A percentile compares a stretch with the other conserved stretches of the same genome.
Evolutionary conservation across 2,888 invertebrate genomes (phyloP).

Genomic region (Ochropacha duplaris): DNA sequence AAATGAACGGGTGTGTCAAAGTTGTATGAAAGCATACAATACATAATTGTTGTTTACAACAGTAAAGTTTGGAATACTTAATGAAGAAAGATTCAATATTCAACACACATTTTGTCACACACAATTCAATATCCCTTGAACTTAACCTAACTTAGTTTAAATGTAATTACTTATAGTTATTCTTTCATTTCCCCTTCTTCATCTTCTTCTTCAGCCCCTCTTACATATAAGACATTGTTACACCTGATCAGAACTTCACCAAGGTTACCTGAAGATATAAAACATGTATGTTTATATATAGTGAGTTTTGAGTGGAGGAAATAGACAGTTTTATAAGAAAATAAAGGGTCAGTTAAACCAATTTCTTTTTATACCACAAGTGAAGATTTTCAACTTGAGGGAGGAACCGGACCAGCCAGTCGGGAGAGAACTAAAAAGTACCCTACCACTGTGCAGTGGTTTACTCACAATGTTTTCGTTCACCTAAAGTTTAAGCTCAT

Average conservation of each 20-base stretch:
- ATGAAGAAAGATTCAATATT: background rate
- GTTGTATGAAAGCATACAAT: background rate
- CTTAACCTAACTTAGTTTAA: constrained; percentile 16
- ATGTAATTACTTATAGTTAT: constrained; percentile 53
- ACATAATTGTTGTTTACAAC: background rate
- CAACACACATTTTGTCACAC: background rate
- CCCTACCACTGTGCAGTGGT: no score
- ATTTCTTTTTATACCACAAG: no score
- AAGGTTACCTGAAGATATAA: constrained; percentile 85
- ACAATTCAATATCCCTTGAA: background rate
- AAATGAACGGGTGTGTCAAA: background rate
- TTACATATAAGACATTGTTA: constrained; percentile 97
- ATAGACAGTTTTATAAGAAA: no score
- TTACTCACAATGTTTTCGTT: no score
- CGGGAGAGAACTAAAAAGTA: no score
- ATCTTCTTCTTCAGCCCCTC: constrained; percentile 97
- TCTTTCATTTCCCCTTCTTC: constrained; percentile 98
- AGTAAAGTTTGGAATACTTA: background rate
- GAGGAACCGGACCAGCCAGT: no score
- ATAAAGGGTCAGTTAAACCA: no score
- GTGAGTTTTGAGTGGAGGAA: no score
- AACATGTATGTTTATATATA: no score
- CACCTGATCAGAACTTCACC: constrained; percentile 99
- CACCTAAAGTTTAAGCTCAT: no score
- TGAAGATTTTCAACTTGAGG: no score